These are phyloP conservation scores for Isoperla grammatica DNA, from an alignment of 2,888 invertebrate species.

Conservation along the genomic window DNA sequence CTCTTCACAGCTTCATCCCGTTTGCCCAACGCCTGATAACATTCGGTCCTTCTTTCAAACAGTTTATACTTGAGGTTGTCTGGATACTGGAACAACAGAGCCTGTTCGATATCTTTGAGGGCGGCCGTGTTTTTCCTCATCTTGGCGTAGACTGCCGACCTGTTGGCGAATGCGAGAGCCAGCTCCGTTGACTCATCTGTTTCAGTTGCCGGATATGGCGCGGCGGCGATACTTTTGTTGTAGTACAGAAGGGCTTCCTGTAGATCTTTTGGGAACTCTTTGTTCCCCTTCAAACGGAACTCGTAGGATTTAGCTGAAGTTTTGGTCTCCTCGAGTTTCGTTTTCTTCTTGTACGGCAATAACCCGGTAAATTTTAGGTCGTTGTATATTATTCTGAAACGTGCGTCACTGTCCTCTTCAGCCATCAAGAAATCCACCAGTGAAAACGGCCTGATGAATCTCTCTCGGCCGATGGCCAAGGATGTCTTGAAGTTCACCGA, in stretches of 20 bases:
- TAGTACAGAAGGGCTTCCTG: slow-evolving; percentile 48
- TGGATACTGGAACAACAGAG: slow-evolving; percentile 57
- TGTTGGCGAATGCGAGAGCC: slow-evolving; percentile 63
- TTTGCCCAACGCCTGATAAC: slow-evolving; percentile 40
- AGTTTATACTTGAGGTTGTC: slow-evolving; percentile 56
- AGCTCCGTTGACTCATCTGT: slow-evolving; percentile 51
- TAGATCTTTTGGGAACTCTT: not conserved
- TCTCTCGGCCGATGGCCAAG: no score
- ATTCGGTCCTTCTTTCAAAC: slow-evolving; percentile 51
- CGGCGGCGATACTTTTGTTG: slow-evolving; percentile 58
- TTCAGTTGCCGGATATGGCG: slow-evolving; percentile 42
- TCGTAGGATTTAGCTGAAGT: not conserved
- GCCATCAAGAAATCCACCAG: no score
- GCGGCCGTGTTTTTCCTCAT: slow-evolving; percentile 60
- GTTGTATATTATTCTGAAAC: no score
- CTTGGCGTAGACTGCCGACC: slow-evolving; percentile 67
- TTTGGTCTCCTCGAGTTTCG: not conserved
- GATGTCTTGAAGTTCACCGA: no score
- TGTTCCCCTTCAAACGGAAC: not conserved
- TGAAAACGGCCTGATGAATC: no score
- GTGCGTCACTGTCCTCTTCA: no score
- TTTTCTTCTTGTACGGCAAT: not conserved
- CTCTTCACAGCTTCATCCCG: not conserved
- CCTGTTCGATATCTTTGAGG: slow-evolving; percentile 60
- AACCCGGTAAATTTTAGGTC: no score